A percentile compares a stretch with the other conserved stretches of the same genome.
Conservation (phyloP, 2,797 vertebrate genomes). For the Nannoperca obscura region DNA sequence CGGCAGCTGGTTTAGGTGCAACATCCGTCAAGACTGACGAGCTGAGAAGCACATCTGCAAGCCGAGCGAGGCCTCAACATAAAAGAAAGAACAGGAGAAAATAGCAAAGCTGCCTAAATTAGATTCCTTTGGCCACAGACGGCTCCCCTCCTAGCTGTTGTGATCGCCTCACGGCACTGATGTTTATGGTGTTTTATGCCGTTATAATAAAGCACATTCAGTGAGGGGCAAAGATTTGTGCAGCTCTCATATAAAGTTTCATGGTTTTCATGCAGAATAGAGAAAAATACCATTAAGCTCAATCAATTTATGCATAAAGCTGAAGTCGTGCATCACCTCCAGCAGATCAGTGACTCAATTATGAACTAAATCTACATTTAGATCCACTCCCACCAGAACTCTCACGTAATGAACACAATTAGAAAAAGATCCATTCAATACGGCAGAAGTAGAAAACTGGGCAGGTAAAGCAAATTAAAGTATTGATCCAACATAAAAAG, state of each 20-base stretch:
- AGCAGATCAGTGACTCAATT: not conserved
- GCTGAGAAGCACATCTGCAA: too few species aligned
- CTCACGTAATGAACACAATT: not conserved
- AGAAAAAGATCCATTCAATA: not conserved
- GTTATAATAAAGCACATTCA: not conserved
- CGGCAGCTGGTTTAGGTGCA: too few species aligned
- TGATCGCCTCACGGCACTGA: too few species aligned
- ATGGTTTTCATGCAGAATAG: not conserved
- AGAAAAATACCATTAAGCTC: not conserved
- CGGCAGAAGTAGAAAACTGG: not conserved
- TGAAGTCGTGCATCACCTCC: not conserved
- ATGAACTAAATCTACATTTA: not conserved
- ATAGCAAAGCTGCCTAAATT: too few species aligned
- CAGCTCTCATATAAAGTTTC: not conserved
- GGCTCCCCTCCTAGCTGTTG: too few species aligned
- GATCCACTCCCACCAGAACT: not conserved
- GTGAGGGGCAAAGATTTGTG: not conserved
- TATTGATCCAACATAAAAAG: constrained; percentile 1
- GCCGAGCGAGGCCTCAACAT: too few species aligned
- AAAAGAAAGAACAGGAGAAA: too few species aligned
- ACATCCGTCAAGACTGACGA: too few species aligned
- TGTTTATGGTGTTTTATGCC: not conserved
- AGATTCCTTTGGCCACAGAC: too few species aligned
- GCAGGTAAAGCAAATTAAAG: not conserved
- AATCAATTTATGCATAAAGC: not conserved